Conservation (phyloP, 2,113 vertebrate genomes). For the Pleuronectes platessa region DNA sequence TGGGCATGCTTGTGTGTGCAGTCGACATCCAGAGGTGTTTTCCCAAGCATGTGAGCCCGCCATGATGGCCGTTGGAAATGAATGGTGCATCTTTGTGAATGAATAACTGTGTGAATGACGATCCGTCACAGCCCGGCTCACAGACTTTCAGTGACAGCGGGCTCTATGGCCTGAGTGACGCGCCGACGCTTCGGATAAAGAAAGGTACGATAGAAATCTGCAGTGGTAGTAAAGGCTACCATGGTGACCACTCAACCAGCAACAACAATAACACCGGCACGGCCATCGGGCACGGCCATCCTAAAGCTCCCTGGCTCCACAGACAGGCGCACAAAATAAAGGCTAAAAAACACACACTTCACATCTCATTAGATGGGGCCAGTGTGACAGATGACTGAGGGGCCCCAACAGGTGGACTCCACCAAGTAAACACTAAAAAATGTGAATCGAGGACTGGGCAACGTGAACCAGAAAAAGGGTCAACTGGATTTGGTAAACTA, state of each 20-base stretch:
- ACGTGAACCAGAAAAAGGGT: no score
- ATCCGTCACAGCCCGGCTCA: slow-evolving; percentile 43
- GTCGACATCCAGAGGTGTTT: slow-evolving; percentile 19
- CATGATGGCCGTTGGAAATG: slow-evolving; percentile 21
- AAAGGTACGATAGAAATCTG: slow-evolving; percentile 78
- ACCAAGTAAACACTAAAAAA: no score
- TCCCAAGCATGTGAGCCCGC: slow-evolving; percentile 48
- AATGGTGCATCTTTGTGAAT: slow-evolving; percentile 69
- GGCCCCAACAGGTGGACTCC: background rate
- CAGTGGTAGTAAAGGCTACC: slow-evolving; percentile 68
- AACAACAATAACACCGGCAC: slow-evolving; percentile 69
- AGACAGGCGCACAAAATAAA: slow-evolving; percentile 58
- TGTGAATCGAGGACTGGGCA: no score
- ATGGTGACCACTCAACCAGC: slow-evolving; percentile 69
- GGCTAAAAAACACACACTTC: slow-evolving; percentile 80
- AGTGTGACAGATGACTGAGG: slow-evolving; percentile 50
- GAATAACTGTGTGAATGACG: slow-evolving; percentile 63
- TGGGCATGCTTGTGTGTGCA: background rate
- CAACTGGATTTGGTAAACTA: background rate
- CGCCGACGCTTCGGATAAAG: slow-evolving; percentile 61
- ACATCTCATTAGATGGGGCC: slow-evolving; percentile 71
- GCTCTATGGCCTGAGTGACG: slow-evolving; percentile 48
- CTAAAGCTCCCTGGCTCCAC: slow-evolving; percentile 76
- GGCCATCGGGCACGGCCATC: slow-evolving; percentile 20
- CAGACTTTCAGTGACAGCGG: slow-evolving; percentile 48